Percentiles rank a stretch among this genome's conserved stretches.
phyloP scores from a whole-genome alignment of 2,113 vertebrate species.

The Corythornis vintsioides region DNA sequence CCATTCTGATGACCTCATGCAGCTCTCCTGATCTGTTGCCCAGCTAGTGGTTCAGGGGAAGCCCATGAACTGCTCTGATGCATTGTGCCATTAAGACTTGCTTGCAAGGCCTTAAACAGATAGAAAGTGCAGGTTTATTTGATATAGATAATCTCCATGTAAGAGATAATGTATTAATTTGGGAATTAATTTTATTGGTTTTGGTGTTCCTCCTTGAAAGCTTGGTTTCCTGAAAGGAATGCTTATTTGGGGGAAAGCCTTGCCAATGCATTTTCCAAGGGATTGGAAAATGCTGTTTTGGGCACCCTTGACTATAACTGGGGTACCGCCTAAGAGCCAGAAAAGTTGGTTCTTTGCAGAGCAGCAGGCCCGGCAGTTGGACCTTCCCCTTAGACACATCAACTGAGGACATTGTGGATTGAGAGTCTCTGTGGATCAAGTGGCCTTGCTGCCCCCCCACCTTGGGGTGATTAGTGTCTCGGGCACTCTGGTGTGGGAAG shows the following conservation, averaged over 20 bases:
- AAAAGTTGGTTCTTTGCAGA: too few relatives aligned
- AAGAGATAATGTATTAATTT: not conserved
- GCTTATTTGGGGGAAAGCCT: not conserved
- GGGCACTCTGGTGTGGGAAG: too few relatives aligned
- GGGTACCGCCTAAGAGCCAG: too few relatives aligned
- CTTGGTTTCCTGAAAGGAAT: not conserved
- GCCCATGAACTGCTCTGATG: not conserved
- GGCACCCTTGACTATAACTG: too few relatives aligned
- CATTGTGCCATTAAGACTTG: not conserved
- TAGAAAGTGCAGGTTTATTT: not conserved
- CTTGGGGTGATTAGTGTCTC: too few relatives aligned
- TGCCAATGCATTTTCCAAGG: not conserved
- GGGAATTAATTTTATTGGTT: not conserved
- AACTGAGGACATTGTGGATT: too few relatives aligned
- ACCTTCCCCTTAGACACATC: too few relatives aligned
- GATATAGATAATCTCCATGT: not conserved
- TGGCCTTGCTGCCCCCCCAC: too few relatives aligned
- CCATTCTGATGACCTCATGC: rapidly evolving
- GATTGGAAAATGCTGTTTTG: too few relatives aligned
- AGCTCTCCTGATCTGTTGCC: not conserved
- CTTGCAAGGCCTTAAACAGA: not conserved
- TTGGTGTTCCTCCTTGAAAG: not conserved
- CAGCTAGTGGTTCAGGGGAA: not conserved
- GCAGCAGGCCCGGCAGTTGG: too few relatives aligned
- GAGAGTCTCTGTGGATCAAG: too few relatives aligned